These are phyloP conservation scores for Sturmia bella DNA, from an alignment of 2,888 invertebrate species.

Conservation along the genomic window DNA sequence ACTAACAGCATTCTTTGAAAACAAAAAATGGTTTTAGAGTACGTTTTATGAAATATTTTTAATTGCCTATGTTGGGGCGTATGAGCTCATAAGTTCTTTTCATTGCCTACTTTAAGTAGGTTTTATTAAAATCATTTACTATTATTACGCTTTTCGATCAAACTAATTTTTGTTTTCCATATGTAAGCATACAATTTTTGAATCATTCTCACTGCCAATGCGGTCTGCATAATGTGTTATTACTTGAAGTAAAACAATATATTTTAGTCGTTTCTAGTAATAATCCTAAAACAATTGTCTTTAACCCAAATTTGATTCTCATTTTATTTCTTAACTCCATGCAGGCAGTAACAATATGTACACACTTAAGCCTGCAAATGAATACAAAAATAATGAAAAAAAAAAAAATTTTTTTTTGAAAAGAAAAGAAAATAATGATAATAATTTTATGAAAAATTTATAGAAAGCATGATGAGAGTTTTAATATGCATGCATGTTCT, in stretches of 20 bases:
- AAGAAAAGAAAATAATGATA: constrained; percentile 34
- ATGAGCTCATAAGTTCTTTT: background rate
- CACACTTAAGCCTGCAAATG: constrained; percentile 19
- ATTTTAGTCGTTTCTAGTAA: background rate
- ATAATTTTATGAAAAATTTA: constrained; percentile 41
- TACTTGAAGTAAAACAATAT: background rate
- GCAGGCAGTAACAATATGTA: constrained; percentile 35
- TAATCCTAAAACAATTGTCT: constrained; percentile 23
- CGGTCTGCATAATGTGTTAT: background rate
- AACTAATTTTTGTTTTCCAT: background rate
- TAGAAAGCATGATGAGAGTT: constrained; percentile 53
- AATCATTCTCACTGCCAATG: constrained; percentile 7
- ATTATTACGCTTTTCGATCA: background rate
- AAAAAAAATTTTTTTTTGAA: background rate
- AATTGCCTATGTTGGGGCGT: constrained; percentile 18
- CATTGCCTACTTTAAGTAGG: constrained; percentile 25
- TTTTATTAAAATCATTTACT: background rate
- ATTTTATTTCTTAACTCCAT: constrained; percentile 53
- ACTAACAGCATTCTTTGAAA: too few relatives aligned
- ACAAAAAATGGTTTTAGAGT: background rate
- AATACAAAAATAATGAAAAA: background rate
- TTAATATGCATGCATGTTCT: constrained; percentile 59
- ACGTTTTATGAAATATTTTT: background rate
- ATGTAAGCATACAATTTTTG: background rate
- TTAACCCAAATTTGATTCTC: background rate